Conservation (phyloP, 2,888 invertebrate species). For the Ecdyonurus torrentis region DNA sequence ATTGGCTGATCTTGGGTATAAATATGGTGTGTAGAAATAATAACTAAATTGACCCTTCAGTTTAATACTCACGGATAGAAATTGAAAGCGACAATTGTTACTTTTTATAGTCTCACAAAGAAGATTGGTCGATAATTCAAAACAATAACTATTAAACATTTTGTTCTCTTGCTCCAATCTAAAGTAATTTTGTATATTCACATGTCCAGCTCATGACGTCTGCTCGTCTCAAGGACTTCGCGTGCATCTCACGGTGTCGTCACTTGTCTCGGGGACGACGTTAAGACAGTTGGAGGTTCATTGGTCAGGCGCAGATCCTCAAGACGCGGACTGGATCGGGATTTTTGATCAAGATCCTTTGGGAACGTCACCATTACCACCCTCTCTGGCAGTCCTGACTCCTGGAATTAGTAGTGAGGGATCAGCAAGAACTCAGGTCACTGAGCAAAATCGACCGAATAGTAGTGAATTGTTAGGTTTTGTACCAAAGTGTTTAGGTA, state of each 20-base stretch:
- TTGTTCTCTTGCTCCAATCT: too few relatives aligned
- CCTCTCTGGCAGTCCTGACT: neutral
- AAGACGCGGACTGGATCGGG: conserved; percentile 20
- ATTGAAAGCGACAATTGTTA: too few relatives aligned
- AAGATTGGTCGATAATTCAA: too few relatives aligned
- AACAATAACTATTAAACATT: too few relatives aligned
- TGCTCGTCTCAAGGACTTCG: too few relatives aligned
- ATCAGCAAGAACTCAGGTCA: neutral
- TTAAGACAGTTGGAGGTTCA: conserved; percentile 14
- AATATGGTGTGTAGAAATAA: too few relatives aligned
- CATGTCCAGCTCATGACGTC: too few relatives aligned
- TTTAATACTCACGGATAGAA: too few relatives aligned
- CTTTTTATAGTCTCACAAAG: too few relatives aligned
- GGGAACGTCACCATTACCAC: conserved; percentile 8
- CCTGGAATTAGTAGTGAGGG: neutral
- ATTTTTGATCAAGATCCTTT: conserved; percentile 21
- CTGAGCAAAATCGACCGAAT: neutral
- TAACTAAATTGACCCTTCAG: too few relatives aligned
- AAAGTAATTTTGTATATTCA: too few relatives aligned
- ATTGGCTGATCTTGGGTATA: too few relatives aligned
- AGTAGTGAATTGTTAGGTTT: neutral
- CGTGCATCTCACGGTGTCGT: neutral
- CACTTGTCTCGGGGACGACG: conserved; percentile 5
- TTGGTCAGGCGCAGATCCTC: conserved; percentile 11
- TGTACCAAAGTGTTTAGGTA: neutral